These are phyloP conservation scores for Lasioglossum pauxillum DNA, from an alignment of 2,888 invertebrate species.

Conservation along the genomic window DNA sequence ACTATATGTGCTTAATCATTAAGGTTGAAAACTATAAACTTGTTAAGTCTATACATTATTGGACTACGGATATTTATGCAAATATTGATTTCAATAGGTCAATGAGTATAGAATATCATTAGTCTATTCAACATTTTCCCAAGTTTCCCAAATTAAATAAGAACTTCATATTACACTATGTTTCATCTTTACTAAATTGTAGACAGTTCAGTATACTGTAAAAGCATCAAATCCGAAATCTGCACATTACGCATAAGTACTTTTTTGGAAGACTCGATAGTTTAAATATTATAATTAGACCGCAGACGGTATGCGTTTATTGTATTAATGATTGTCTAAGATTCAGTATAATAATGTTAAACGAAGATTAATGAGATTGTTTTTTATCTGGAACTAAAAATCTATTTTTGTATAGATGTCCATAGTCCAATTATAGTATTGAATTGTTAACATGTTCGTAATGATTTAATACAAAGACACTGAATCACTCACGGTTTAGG, in stretches of 20 bases:
- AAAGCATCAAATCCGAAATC: background rate
- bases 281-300: conserved; percentile 12
- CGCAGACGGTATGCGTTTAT: background rate
- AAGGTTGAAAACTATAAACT: conserved; percentile 39
- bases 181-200: background rate
- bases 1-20: conserved; percentile 1
- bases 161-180: background rate
- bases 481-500: background rate
- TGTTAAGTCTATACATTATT: background rate
- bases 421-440: background rate
- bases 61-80: background rate
- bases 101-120: background rate
- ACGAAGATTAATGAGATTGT: background rate
- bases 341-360: background rate
- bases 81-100: background rate
- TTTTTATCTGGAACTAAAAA: background rate
- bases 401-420: background rate
- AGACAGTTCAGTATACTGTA: background rate
- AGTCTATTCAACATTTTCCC: background rate
- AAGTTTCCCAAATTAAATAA: background rate
- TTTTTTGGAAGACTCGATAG: conserved; percentile 42
- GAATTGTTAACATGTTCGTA: conserved; percentile 17
- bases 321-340: background rate
- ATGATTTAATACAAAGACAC: background rate
- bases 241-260: conserved; percentile 22